Evolutionary conservation across 2,797 vertebrate genomes (phyloP).

Genomic region (Acrossocheilus fasciatus): DNA sequence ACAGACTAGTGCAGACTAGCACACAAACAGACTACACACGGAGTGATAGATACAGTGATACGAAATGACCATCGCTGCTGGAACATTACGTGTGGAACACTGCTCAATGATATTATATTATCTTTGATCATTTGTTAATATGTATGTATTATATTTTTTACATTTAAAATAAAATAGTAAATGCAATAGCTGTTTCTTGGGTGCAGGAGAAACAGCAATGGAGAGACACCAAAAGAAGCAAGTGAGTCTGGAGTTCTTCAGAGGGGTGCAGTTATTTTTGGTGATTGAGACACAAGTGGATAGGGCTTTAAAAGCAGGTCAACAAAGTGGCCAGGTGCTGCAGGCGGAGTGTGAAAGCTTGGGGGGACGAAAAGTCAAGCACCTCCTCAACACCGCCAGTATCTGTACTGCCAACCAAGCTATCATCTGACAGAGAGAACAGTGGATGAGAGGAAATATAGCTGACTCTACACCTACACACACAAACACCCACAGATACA

Average conservation of each 20-base stretch:
- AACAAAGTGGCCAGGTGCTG: conserved; percentile 78
- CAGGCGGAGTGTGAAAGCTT: conserved; percentile 74
- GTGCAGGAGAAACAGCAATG: background rate
- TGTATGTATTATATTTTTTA: background rate
- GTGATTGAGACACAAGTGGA: conserved; percentile 82
- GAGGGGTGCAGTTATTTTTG: conserved; percentile 82
- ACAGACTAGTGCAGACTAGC: no score
- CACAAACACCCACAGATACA: conserved; percentile 41
- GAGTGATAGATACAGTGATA: background rate
- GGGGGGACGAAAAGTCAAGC: conserved; percentile 65
- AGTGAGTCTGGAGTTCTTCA: conserved; percentile 70
- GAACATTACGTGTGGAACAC: background rate
- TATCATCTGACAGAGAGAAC: conserved; percentile 63
- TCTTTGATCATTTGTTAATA: background rate
- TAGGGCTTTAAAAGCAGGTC: conserved; percentile 77
- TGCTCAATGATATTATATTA: background rate
- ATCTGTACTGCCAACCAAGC: conserved; percentile 61
- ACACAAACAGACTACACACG: background rate
- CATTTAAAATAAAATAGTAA: background rate
- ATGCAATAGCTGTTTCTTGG: conserved; percentile 42
- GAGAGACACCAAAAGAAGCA: conserved; percentile 17
- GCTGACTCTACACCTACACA: conserved; percentile 46
- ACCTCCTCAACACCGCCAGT: conserved; percentile 67
- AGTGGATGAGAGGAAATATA: conserved; percentile 41
- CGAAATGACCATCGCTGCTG: background rate